phyloP scores from a whole-genome alignment of 2,797 vertebrate species.

The Gymnothorax javanicus region DNA sequence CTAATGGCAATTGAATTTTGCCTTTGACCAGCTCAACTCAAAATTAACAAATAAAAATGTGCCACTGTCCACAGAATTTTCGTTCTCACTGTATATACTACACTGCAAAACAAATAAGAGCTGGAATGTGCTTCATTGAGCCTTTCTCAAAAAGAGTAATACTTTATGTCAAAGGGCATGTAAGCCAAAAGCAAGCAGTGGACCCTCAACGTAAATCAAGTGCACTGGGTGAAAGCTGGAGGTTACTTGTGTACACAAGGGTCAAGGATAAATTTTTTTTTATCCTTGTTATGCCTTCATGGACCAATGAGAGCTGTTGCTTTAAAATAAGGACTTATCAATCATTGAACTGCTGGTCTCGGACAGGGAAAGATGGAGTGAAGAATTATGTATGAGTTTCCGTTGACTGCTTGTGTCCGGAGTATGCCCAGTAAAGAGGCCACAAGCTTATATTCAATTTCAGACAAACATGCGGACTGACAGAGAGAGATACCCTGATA shows the following conservation, averaged over 20 bases:
- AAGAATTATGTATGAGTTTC: not conserved
- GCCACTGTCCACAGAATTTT: no score
- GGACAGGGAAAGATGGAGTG: not conserved
- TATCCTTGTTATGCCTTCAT: not conserved
- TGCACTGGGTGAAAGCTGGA: not conserved
- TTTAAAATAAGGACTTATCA: not conserved
- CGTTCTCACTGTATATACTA: no score
- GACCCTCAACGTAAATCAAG: not conserved
- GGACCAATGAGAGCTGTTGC: not conserved
- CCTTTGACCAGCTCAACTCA: no score
- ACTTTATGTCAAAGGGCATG: not conserved
- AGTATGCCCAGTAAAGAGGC: not conserved
- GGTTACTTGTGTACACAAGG: not conserved
- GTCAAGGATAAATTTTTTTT: not conserved
- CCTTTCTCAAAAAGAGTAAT: not conserved
- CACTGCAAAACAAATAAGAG: not conserved
- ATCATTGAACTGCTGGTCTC: not conserved
- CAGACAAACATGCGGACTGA: not conserved
- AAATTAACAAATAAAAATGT: no score
- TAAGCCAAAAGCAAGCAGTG: not conserved
- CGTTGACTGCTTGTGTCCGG: not conserved
- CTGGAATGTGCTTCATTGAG: not conserved
- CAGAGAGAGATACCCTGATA: conserved; percentile 72
- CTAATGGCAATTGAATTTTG: no score
- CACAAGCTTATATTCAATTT: not conserved